Percentiles rank a stretch among this genome's conserved stretches.
Evolutionary conservation across 2,113 vertebrate genomes (phyloP).

Genomic region (Mellivora capensis): DNA sequence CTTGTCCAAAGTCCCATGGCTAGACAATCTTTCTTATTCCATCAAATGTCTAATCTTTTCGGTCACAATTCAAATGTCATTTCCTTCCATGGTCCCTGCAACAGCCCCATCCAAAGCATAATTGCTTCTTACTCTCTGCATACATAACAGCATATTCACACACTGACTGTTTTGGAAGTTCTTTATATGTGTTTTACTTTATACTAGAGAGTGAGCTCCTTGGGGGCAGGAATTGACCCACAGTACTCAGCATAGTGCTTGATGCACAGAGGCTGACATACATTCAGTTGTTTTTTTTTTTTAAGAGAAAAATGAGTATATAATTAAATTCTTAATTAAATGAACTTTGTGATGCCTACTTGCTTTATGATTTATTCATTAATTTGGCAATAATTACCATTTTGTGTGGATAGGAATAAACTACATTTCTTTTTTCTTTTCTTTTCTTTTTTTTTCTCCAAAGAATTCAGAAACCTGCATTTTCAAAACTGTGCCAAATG

Average conservation of each 20-base stretch:
- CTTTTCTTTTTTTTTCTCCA: neutral
- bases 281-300: neutral
- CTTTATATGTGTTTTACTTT: neutral
- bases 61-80: conserved; percentile 10
- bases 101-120: neutral
- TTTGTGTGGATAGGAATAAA: neutral
- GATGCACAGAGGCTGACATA: neutral
- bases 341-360: neutral
- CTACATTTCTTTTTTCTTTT: neutral
- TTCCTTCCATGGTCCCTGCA: neutral
- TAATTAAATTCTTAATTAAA: conserved; percentile 38
- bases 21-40: neutral
- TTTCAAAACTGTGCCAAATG: conserved; percentile 19
- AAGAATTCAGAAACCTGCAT: conserved; percentile 18
- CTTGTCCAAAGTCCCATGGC: neutral
- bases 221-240: neutral
- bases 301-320: neutral
- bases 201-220: neutral
- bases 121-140: neutral
- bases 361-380: conserved; percentile 24
- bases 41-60: neutral
- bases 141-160: neutral
- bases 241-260: neutral
- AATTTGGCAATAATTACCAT: conserved; percentile 40
- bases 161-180: neutral